These are phyloP conservation scores for Neopipo cinnamomea DNA, from an alignment of 2,113 vertebrate genomes.

Conservation along the genomic window DNA sequence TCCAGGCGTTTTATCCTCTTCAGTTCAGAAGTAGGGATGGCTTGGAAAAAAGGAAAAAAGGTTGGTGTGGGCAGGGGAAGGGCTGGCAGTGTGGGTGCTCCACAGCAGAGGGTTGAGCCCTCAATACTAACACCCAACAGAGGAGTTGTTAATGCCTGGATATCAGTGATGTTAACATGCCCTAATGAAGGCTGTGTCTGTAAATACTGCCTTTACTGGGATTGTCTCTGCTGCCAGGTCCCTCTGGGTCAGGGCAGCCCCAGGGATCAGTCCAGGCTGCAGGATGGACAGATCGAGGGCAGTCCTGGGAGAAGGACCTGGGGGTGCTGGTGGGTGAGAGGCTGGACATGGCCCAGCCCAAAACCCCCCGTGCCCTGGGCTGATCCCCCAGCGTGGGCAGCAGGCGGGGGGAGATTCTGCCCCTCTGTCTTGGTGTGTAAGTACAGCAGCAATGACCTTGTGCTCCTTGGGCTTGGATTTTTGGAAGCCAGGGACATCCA, in stretches of 20 bases:
- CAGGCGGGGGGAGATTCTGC: background rate
- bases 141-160: background rate
- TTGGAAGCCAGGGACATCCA: background rate
- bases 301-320: background rate
- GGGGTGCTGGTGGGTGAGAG: background rate
- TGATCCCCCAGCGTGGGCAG: background rate
- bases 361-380: background rate
- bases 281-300: background rate
- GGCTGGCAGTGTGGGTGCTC: background rate
- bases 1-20: background rate
- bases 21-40: background rate
- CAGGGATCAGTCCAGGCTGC: background rate
- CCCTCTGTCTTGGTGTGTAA: background rate
- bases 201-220: background rate
- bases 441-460: background rate
- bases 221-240: background rate
- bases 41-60: background rate
- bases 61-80: background rate
- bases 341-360: background rate
- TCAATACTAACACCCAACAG: fast-evolving
- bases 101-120: background rate
- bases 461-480: background rate
- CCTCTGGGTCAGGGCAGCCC: background rate
- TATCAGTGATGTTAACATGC: background rate
- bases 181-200: background rate